Percentiles rank a stretch among this genome's conserved stretches.
Evolutionary conservation across 2,113 vertebrate species (phyloP).

Genomic region (Sterrhoptilus dennistouni): DNA sequence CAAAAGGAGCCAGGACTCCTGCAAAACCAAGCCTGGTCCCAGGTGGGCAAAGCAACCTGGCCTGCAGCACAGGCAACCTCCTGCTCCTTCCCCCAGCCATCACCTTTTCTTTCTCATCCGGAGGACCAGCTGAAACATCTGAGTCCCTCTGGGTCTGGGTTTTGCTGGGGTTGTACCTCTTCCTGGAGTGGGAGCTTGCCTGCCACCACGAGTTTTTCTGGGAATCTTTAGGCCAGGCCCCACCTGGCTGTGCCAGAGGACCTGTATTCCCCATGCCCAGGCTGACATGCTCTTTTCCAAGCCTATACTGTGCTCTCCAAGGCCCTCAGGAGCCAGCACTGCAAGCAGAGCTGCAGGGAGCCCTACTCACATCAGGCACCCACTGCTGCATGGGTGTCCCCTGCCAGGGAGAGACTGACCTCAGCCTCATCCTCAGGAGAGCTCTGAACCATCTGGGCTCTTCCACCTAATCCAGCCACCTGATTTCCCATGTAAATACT

Average conservation of each 20-base stretch:
- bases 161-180: background rate
- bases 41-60: background rate
- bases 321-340: background rate
- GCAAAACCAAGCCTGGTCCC: background rate
- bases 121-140: background rate
- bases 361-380: accelerated
- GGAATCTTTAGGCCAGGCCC: background rate
- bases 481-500: background rate
- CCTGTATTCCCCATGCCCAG: background rate
- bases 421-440: background rate
- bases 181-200: background rate
- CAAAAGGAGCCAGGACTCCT: background rate
- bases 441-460: background rate
- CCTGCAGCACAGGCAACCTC: background rate
- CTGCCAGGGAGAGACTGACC: background rate
- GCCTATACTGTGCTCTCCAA: background rate
- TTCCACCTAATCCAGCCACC: background rate
- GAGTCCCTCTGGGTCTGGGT: background rate
- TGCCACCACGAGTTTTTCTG: background rate
- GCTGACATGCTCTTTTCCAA: background rate
- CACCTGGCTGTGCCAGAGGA: background rate
- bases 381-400: background rate
- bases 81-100: background rate
- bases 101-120: background rate
- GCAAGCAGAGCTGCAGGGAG: background rate